phyloP scores from a whole-genome alignment of 1,140 invertebrate genomes.

The Ostrea edulis region DNA sequence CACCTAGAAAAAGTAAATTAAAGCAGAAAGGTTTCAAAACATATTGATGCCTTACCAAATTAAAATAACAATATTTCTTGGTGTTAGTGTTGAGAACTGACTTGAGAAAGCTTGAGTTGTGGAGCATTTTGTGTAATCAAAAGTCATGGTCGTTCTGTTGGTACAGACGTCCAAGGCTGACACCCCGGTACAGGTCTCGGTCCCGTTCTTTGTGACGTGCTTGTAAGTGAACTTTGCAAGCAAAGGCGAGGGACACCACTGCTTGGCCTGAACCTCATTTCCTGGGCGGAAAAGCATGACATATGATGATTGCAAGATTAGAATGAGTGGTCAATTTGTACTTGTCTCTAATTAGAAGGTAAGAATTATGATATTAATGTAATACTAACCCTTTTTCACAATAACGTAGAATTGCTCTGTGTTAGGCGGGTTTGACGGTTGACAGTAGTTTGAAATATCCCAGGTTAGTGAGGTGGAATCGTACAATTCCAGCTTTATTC shows the following conservation, averaged over 20 bases:
- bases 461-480: neutral
- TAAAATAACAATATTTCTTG: neutral
- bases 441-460: constrained; percentile 19
- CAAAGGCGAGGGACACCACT: constrained; percentile 28
- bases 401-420: constrained; percentile 58
- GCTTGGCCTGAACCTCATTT: neutral
- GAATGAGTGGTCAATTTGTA: neutral
- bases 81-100: neutral
- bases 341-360: neutral
- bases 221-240: constrained; percentile 40
- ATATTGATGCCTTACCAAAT: neutral
- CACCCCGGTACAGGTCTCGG: constrained; percentile 25
- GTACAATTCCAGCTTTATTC: constrained; percentile 12
- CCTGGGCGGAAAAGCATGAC: neutral
- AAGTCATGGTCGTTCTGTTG: constrained; percentile 41
- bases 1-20: neutral
- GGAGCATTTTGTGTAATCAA: constrained; percentile 42
- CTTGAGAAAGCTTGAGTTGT: constrained; percentile 41
- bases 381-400: constrained; percentile 54
- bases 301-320: neutral
- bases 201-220: neutral
- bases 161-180: constrained; percentile 30
- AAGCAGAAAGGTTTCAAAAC: neutral
- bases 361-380: neutral
- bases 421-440: constrained; percentile 17